Evolutionary conservation across 2,888 invertebrate species (phyloP).

Genomic region (Metalampra italica): DNA sequence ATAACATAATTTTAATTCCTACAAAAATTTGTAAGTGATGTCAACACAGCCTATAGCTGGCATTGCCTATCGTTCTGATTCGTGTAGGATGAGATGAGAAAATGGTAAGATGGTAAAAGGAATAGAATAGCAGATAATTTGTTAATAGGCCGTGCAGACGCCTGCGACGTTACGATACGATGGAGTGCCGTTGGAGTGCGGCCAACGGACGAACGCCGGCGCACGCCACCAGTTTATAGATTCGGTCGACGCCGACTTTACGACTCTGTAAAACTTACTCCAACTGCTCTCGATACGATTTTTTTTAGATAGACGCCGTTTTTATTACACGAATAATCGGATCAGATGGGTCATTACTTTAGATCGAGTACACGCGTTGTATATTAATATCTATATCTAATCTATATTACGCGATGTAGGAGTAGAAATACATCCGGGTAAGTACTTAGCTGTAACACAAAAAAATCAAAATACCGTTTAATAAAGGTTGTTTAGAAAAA

Average conservation of each 20-base stretch:
- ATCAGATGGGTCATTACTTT: conserved; percentile 28
- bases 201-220: conserved; percentile 56
- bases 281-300: conserved; percentile 46
- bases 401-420: conserved; percentile 21
- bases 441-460: too few relatives aligned
- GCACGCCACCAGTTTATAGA: conserved; percentile 47
- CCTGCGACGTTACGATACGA: conserved; percentile 37
- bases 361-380: conserved; percentile 22
- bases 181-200: conserved; percentile 42
- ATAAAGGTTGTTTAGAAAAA: too few relatives aligned
- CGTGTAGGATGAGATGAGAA: too few relatives aligned
- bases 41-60: too few relatives aligned
- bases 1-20: too few relatives aligned
- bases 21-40: too few relatives aligned
- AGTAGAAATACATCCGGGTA: neutral
- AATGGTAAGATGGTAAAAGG: neutral
- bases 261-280: conserved; percentile 56
- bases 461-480: too few relatives aligned
- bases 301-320: conserved; percentile 40
- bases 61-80: too few relatives aligned
- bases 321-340: conserved; percentile 45
- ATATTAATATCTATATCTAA: too few relatives aligned
- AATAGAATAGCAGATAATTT: conserved; percentile 32
- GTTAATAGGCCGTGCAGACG: conserved; percentile 42
- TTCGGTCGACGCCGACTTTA: conserved; percentile 42